Percentiles rank a stretch among this genome's conserved stretches.
These are phyloP conservation scores for Xenopus laevis DNA, from an alignment of 2,113 vertebrate species.

Conservation along the genomic window DNA sequence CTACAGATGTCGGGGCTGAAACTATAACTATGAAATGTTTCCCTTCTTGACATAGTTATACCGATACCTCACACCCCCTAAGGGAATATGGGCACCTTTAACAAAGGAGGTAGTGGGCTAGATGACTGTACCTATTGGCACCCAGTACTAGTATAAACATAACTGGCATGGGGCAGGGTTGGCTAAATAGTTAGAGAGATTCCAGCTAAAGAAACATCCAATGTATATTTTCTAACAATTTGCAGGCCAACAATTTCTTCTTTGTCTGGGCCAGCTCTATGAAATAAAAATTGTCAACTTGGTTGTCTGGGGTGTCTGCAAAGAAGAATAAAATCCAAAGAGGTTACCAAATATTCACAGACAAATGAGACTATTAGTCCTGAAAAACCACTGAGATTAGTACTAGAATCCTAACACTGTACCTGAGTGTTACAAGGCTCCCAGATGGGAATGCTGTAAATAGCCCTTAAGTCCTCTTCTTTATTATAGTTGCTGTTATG, in stretches of 20 bases:
- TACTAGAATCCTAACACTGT: slow-evolving; percentile 9
- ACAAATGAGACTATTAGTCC: not conserved
- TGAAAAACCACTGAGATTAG: not conserved
- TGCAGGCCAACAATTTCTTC: not conserved
- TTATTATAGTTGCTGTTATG: slow-evolving; percentile 8
- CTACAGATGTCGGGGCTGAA: too few relatives aligned
- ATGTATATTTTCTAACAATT: not conserved
- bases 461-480: not conserved
- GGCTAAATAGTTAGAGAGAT: not conserved
- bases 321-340: not conserved
- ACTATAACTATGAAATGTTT: too few relatives aligned
- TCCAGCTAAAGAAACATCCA: not conserved
- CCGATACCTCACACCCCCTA: too few relatives aligned
- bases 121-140: too few relatives aligned
- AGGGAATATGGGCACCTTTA: too few relatives aligned
- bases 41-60: too few relatives aligned
- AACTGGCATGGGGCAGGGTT: too few relatives aligned
- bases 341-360: not conserved
- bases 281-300: not conserved
- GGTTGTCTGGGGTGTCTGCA: not conserved
- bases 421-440: slow-evolving; percentile 1
- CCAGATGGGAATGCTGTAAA: slow-evolving; percentile 3
- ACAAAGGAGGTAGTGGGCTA: too few relatives aligned
- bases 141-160: too few relatives aligned
- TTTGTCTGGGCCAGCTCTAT: not conserved